phyloP scores from a whole-genome alignment of 2,888 invertebrate genomes.

The Amphipyra berbera region DNA sequence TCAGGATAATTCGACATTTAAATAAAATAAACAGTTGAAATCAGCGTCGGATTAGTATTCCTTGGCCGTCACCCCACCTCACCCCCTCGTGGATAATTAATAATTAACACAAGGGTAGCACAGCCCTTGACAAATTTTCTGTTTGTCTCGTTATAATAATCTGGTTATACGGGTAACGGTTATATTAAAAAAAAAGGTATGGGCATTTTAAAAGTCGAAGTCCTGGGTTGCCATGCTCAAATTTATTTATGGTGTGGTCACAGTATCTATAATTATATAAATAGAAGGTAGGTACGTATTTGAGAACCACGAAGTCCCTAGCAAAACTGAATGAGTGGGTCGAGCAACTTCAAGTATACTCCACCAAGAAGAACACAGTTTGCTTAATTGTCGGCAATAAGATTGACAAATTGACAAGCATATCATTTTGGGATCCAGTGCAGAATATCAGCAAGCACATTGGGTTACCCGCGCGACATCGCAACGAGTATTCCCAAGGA shows the following conservation, averaged over 20 bases:
- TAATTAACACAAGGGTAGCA: slow-evolving; percentile 49
- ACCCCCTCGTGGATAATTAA: slow-evolving; percentile 47
- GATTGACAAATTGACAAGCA: too few species aligned
- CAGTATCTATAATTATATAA: too few species aligned
- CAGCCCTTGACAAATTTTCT: slow-evolving; percentile 41
- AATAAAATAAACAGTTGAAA: slow-evolving; percentile 52
- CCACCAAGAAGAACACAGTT: too few species aligned
- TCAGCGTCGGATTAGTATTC: slow-evolving; percentile 49
- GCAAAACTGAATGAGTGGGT: too few species aligned
- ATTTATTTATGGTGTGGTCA: background rate
- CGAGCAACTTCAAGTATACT: too few species aligned
- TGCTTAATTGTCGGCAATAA: too few species aligned
- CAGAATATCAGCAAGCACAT: too few species aligned
- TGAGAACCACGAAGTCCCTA: too few species aligned
- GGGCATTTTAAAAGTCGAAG: slow-evolving; percentile 10
- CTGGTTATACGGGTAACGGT: slow-evolving; percentile 40
- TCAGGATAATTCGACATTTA: slow-evolving; percentile 31
- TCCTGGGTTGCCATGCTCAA: background rate
- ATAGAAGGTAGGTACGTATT: too few species aligned
- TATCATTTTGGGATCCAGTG: too few species aligned
- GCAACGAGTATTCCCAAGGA: too few species aligned
- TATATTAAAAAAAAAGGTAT: slow-evolving; percentile 35
- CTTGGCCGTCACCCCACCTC: slow-evolving; percentile 13
- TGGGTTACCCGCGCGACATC: too few species aligned
- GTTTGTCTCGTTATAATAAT: slow-evolving; percentile 58